phyloP scores from a whole-genome alignment of 2,797 vertebrate species.

The Manis crassicaudata region DNA sequence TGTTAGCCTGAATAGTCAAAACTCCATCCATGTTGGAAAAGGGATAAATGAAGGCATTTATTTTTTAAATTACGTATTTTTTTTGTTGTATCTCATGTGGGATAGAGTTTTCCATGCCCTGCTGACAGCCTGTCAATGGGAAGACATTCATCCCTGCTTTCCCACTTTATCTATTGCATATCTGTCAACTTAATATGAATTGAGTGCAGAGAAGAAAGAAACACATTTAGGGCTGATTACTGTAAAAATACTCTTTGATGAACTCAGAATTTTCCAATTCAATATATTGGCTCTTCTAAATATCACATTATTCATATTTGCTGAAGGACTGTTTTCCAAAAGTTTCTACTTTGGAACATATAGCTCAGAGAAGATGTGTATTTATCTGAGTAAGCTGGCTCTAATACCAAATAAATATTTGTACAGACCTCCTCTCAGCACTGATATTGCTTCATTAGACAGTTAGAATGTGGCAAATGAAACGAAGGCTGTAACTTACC shows the following conservation, averaged over 20 bases:
- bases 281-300: background rate
- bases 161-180: background rate
- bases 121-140: background rate
- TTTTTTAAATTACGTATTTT: background rate
- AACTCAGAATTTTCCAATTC: background rate
- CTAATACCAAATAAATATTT: background rate
- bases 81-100: background rate
- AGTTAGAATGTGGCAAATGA: constrained; percentile 52
- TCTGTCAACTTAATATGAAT: background rate
- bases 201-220: background rate
- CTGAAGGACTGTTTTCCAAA: background rate
- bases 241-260: background rate
- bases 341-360: background rate
- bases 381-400: background rate
- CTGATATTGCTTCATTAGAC: constrained; percentile 38
- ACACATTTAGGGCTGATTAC: background rate
- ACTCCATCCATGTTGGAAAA: background rate
- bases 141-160: background rate
- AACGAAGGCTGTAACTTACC: constrained; percentile 27
- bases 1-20: background rate
- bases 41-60: background rate
- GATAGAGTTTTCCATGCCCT: background rate
- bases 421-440: background rate
- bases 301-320: background rate
- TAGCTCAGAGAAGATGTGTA: background rate